Evolutionary conservation across 2,113 vertebrate species (phyloP).

Genomic region (Cervus canadensis): DNA sequence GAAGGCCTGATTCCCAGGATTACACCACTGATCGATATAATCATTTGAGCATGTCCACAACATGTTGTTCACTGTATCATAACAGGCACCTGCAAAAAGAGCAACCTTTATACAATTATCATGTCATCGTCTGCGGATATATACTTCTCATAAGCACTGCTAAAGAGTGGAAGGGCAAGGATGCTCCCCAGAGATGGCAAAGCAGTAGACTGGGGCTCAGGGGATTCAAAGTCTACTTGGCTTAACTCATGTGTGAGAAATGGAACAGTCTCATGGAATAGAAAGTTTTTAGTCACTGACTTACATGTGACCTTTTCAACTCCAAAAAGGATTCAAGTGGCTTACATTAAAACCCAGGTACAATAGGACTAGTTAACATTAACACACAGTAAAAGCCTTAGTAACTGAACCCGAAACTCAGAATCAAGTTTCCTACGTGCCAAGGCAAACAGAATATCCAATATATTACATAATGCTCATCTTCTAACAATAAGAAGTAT

Average conservation of each 20-base stretch:
- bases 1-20: constrained; percentile 98
- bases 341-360: not conserved
- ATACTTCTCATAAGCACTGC: not conserved
- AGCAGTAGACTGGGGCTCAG: not conserved
- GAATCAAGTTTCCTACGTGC: not conserved
- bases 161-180: not conserved
- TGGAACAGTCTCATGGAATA: not conserved
- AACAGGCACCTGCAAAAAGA: constrained; percentile 89
- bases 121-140: rapidly evolving
- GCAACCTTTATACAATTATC: not conserved
- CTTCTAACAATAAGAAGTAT: not conserved
- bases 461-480: not conserved
- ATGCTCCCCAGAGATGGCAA: not conserved
- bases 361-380: not conserved
- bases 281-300: not conserved
- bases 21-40: constrained; percentile 99
- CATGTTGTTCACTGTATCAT: constrained; percentile 97
- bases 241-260: constrained; percentile 12
- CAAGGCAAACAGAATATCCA: not conserved
- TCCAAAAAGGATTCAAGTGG: not conserved
- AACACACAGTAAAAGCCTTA: not conserved
- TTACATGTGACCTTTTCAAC: not conserved
- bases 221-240: not conserved
- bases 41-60: constrained; percentile 98
- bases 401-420: not conserved